Evolutionary conservation across 2,113 vertebrate genomes (phyloP).

Genomic region (Eublepharis macularius): DNA sequence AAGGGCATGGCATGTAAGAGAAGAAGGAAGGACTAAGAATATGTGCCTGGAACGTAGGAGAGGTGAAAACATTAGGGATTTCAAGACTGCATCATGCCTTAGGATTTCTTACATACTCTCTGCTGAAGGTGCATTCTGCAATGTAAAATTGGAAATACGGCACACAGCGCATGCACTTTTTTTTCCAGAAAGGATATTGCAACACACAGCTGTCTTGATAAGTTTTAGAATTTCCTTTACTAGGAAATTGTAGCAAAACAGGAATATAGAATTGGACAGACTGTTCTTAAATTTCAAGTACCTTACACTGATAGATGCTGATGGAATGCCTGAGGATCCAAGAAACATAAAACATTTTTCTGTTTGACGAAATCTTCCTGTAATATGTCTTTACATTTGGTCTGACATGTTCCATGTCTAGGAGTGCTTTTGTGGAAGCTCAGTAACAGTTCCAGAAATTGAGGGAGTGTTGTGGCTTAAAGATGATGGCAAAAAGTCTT

Average conservation of each 20-base stretch:
- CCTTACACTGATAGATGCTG: background rate
- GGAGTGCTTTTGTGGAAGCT: constrained; percentile 97
- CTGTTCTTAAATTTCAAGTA: background rate
- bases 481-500: constrained; percentile 97
- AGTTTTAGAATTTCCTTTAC: background rate
- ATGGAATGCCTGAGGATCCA: background rate
- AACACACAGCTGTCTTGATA: background rate
- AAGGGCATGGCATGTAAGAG: too few species aligned
- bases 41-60: background rate
- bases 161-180: background rate
- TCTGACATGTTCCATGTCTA: constrained; percentile 58
- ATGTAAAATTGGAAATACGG: background rate
- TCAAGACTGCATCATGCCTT: background rate
- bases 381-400: background rate
- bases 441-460: constrained; percentile 97
- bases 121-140: background rate
- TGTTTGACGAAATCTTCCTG: background rate
- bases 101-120: background rate
- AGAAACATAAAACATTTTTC: background rate
- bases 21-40: too few species aligned
- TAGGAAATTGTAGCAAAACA: background rate
- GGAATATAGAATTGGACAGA: background rate
- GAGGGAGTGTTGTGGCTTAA: constrained; percentile 96
- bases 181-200: background rate
- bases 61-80: background rate